Base-by-base conservation (phyloP, 2,797 vertebrate genomes). In the Chromobotia macracanthus region DNA sequence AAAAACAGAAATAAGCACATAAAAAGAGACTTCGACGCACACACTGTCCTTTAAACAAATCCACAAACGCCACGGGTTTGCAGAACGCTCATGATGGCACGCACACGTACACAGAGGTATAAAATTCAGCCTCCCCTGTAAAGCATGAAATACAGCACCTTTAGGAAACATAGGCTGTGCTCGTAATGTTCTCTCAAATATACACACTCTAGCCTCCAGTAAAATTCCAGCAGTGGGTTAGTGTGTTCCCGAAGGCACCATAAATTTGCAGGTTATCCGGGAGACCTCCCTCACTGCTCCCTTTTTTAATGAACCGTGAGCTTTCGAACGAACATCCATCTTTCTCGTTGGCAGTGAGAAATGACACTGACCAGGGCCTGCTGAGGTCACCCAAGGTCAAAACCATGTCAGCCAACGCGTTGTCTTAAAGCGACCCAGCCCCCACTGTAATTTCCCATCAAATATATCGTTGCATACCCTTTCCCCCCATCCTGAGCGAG, bases 1-100 rank as follows among this genome's bases (percentile, higher is more conserved):
- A 80, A 70, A 72, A 84, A 69, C 67, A 65, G 55, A 68, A 66
- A 77, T 75, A 72, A 64, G 66, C 78, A 80, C 60, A 75, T 82
- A 77, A 77, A 77, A 41, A 48, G 51, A 15, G 23, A 50, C 51
- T 46, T 56, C 16, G 15, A 69, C 12, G 28, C 66, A 69, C 41
- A 77, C 23, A 25, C 44, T 28, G 16, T 63, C 56, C 12, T 55
- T 25, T 55, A 72, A 38, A 61, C 41, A 69, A 46, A 70, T 61
- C 75, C 75, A 70, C 66, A 61, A 60, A 77, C 44, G 50, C 6
- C 5, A 0, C 12, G 7, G 28, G 23, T 50, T 7, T 50, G 21
- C 38, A 7, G 38, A 41, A 6, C 38, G 9, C 38, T 10, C 38
- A 6, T 6, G 31, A 35, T 35, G 31, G 3, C 28, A 35, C 16